These are phyloP conservation scores for Erpobdella octoculata DNA, from an alignment of 2,888 invertebrate genomes.

Conservation along the genomic window DNA sequence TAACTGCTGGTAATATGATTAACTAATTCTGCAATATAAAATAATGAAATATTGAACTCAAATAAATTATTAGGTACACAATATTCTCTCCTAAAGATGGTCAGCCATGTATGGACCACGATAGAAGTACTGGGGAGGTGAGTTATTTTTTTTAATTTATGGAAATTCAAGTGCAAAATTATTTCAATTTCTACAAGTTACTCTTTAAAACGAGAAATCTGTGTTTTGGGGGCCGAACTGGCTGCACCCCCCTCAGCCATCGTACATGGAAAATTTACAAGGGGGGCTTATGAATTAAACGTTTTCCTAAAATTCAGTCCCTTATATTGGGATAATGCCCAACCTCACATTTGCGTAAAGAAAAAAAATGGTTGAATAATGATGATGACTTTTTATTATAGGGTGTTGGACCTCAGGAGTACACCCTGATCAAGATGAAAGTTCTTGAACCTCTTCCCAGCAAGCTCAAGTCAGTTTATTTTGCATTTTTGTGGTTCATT, in stretches of 20 bases:
- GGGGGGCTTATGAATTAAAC: no score
- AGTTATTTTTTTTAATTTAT: no score
- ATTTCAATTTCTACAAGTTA: neutral
- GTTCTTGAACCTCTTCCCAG: constrained; percentile 66
- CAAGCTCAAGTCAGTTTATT: constrained; percentile 55
- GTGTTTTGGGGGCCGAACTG: neutral
- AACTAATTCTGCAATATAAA: no score
- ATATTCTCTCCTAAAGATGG: constrained; percentile 90
- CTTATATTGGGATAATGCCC: no score
- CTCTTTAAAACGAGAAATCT: neutral
- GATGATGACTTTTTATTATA: constrained; percentile 37
- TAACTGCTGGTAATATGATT: no score
- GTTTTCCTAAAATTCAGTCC: neutral
- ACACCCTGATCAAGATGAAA: constrained; percentile 88
- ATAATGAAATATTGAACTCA: no score
- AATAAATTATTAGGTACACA: no score
- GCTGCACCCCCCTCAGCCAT: no score
- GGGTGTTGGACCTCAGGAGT: constrained; percentile 95
- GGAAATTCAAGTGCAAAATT: neutral
- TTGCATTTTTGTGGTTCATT: neutral
- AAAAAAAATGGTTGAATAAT: neutral
- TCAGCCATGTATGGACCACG: constrained; percentile 99
- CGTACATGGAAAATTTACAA: no score
- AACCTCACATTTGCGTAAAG: neutral
- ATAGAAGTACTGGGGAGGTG: constrained; percentile 79